Evolutionary conservation across 2,113 vertebrate species (phyloP).

Genomic region (Kryptolebias marmoratus): DNA sequence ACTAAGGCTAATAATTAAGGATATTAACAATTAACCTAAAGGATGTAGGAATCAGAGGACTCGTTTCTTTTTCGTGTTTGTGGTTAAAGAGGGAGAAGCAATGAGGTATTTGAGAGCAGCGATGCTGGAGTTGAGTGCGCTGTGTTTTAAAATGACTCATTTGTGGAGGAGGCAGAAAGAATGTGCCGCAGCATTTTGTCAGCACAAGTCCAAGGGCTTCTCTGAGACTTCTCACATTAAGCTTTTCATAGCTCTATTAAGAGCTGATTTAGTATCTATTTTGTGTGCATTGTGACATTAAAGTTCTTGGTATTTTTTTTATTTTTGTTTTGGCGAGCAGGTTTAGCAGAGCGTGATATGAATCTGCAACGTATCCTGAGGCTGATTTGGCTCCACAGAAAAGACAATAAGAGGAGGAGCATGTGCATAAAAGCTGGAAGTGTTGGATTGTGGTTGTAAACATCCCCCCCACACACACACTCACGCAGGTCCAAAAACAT

Average conservation of each 20-base stretch:
- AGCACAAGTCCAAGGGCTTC: not conserved
- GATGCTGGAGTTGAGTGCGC: not conserved
- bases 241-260: not conserved
- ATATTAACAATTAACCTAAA: too few species aligned
- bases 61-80: too few species aligned
- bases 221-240: not conserved
- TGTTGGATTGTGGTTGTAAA: conserved; percentile 21
- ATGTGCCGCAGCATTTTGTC: not conserved
- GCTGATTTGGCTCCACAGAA: conserved; percentile 32
- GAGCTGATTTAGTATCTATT: not conserved
- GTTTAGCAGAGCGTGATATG: not conserved
- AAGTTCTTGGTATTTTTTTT: not conserved
- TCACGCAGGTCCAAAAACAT: conserved; percentile 6
- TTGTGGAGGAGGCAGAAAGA: conserved; percentile 9
- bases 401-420: conserved; percentile 12
- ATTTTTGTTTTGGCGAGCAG: not conserved
- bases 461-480: conserved; percentile 1
- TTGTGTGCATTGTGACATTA: not conserved
- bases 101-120: too few species aligned
- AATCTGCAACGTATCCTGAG: conserved; percentile 2
- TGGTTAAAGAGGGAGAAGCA: too few species aligned
- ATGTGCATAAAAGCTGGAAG: conserved; percentile 14
- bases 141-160: conserved; percentile 23
- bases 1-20: too few species aligned
- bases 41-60: too few species aligned